phyloP scores from a whole-genome alignment of 2,113 vertebrate genomes.

The Myrmecobius fasciatus region DNA sequence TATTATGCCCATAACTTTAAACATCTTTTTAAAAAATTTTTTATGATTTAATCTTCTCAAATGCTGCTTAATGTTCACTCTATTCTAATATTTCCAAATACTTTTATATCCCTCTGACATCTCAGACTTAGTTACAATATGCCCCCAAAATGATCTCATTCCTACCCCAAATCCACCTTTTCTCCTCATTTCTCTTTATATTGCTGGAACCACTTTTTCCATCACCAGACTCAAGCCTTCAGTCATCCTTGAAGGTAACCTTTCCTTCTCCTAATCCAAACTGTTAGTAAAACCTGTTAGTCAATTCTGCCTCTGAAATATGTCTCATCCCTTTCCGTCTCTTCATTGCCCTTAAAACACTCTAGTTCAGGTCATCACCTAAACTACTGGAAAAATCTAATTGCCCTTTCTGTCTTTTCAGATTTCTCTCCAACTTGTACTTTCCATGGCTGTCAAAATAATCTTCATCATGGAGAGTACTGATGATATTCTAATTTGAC shows the following conservation, averaged over 20 bases:
- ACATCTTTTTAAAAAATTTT: too few relatives aligned
- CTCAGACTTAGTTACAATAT: neutral
- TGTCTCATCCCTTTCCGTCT: neutral
- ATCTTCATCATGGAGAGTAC: neutral
- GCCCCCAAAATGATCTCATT: neutral
- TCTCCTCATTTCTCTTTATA: neutral
- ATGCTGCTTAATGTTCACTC: neutral
- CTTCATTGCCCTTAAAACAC: neutral
- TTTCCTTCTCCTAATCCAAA: neutral
- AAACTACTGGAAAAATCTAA: neutral
- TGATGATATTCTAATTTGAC: neutral
- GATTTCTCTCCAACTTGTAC: neutral
- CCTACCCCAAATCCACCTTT: neutral
- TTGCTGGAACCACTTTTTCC: neutral
- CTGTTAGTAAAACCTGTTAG: neutral
- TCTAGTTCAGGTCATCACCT: neutral
- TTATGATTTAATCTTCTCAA: neutral
- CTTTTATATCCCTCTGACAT: neutral
- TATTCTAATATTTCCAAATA: neutral
- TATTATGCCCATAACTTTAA: neutral
- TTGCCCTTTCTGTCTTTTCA: neutral
- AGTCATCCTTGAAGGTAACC: neutral
- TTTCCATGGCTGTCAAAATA: neutral
- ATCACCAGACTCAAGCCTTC: neutral
- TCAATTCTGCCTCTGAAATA: neutral